phyloP scores from a whole-genome alignment of 1,140 invertebrate genomes.

The Achatina immaculata region DNA sequence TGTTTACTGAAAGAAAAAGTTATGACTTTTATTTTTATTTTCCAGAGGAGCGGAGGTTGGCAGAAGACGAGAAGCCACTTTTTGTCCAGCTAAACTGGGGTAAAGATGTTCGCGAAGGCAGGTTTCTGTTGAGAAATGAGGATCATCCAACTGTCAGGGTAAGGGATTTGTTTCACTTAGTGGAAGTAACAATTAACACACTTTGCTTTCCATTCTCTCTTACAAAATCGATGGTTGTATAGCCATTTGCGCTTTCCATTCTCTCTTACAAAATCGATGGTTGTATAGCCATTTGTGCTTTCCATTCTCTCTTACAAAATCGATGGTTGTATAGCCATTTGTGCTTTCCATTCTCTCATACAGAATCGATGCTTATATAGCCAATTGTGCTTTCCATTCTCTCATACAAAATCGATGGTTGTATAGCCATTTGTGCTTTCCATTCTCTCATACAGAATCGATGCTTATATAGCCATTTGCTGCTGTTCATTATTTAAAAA shows the following conservation, averaged over 20 bases:
- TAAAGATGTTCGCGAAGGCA: constrained; percentile 95
- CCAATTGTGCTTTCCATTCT: too few species aligned
- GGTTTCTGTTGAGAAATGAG: constrained; percentile 92
- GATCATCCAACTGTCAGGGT: constrained; percentile 71
- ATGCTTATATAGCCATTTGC: too few species aligned
- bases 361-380: neutral
- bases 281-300: neutral
- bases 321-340: neutral
- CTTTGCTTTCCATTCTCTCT: neutral
- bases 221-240: neutral
- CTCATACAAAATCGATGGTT: too few species aligned
- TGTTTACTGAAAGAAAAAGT: too few species aligned
- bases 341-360: neutral
- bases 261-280: neutral
- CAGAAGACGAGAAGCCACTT: constrained; percentile 91
- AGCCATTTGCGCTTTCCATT: neutral
- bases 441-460: too few species aligned
- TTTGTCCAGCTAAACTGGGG: constrained; percentile 99
- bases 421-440: too few species aligned
- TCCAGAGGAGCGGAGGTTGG: constrained; percentile 88
- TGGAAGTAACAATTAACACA: too few species aligned
- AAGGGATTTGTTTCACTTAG: constrained; percentile 13
- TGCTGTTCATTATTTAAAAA: too few species aligned
- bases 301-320: neutral
- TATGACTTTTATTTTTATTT: neutral